Percentiles rank a stretch among this genome's conserved stretches.
Conservation (phyloP, 2,797 vertebrate genomes). For the Anguilla marmorata region DNA sequence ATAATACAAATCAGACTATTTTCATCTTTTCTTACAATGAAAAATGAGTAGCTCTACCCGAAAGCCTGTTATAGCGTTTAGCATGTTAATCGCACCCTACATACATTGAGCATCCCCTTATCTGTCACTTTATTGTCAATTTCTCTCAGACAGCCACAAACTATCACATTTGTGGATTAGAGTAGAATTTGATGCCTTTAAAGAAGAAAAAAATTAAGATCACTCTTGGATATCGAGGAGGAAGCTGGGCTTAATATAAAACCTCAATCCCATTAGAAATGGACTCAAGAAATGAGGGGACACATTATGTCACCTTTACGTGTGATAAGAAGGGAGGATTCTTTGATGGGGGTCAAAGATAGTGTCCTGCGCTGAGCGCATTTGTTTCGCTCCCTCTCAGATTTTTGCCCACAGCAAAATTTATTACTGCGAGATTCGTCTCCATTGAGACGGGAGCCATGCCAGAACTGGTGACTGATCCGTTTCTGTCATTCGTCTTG, state of each 20-base stretch:
- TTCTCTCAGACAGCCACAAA: slow-evolving; percentile 58
- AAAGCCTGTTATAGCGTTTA: slow-evolving; percentile 44
- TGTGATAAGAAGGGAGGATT: slow-evolving; percentile 64
- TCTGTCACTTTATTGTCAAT: slow-evolving; percentile 65
- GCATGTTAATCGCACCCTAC: slow-evolving; percentile 60
- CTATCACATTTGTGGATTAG: slow-evolving; percentile 32
- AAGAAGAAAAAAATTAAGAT: slow-evolving; percentile 22
- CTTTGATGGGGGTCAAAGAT: slow-evolving; percentile 79
- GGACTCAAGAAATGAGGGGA: slow-evolving; percentile 71
- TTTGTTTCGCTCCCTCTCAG: slow-evolving; percentile 66
- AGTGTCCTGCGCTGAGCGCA: slow-evolving; percentile 61
- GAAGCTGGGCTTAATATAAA: slow-evolving; percentile 73
- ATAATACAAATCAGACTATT: not conserved
- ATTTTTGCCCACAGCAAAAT: slow-evolving; percentile 77
- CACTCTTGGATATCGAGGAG: slow-evolving; percentile 30
- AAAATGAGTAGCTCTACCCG: slow-evolving; percentile 6
- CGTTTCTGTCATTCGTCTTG: slow-evolving; percentile 67
- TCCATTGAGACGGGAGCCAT: slow-evolving; percentile 63
- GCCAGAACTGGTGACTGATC: slow-evolving; percentile 75
- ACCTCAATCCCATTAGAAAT: slow-evolving; percentile 80
- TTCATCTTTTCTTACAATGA: not conserved
- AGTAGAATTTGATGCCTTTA: slow-evolving; percentile 39
- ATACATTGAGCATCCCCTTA: slow-evolving; percentile 64
- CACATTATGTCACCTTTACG: slow-evolving; percentile 64
- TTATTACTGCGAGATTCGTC: slow-evolving; percentile 77